These are phyloP conservation scores for Acrobasis consociella DNA, from an alignment of 2,888 invertebrate genomes.

Conservation along the genomic window DNA sequence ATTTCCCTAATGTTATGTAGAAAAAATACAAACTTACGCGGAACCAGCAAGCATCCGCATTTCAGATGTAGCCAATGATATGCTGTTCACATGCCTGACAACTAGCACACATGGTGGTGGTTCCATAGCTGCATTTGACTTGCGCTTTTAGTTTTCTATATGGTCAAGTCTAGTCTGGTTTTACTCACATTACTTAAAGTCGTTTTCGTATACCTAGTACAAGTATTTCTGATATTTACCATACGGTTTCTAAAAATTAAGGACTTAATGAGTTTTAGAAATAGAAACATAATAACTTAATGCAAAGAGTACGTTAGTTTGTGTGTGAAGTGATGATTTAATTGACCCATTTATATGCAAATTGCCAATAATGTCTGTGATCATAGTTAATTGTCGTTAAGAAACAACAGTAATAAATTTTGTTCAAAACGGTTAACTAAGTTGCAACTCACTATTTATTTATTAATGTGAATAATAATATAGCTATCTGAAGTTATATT, in stretches of 20 bases:
- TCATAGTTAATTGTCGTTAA: slow-evolving; percentile 23
- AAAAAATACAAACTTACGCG: slow-evolving; percentile 45
- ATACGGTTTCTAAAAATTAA: too few relatives aligned
- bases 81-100: slow-evolving; percentile 28
- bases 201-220: too few relatives aligned
- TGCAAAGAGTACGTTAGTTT: not conserved
- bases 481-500: too few relatives aligned
- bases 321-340: slow-evolving; percentile 10
- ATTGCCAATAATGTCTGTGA: slow-evolving; percentile 22
- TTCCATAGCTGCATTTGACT: slow-evolving; percentile 39
- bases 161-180: not conserved
- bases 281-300: not conserved
- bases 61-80: slow-evolving; percentile 44
- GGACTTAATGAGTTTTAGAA: not conserved
- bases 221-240: too few relatives aligned
- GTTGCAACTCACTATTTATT: slow-evolving; percentile 1
- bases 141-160: slow-evolving; percentile 23
- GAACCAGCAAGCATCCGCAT: slow-evolving; percentile 55
- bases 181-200: not conserved
- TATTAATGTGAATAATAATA: too few relatives aligned
- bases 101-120: slow-evolving; percentile 25
- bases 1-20: slow-evolving; percentile 41
- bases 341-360: slow-evolving; percentile 10
- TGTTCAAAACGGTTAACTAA: not conserved
- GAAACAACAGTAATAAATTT: slow-evolving; percentile 19